Percentiles rank a stretch among this genome's conserved stretches.
These are phyloP conservation scores for Gorsachius magnificus DNA, from an alignment of 2,797 vertebrate species.

Conservation along the genomic window DNA sequence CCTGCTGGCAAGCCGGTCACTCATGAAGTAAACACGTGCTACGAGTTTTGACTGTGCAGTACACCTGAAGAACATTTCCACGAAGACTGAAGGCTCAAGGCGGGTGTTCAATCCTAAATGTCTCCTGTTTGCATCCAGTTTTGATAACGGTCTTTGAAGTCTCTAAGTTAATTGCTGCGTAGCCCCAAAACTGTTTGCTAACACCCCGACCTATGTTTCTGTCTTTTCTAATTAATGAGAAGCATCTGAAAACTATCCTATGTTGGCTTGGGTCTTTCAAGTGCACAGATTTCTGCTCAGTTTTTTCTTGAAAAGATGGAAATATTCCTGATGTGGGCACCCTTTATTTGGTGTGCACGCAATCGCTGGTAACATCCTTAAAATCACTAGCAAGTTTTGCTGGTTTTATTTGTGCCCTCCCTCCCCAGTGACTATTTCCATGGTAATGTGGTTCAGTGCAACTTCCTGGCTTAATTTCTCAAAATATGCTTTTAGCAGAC, in stretches of 20 bases:
- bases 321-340: background rate
- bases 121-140: background rate
- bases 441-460: background rate
- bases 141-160: background rate
- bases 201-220: background rate
- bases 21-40: fast-evolving
- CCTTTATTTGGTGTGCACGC: background rate
- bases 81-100: background rate
- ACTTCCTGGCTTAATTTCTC: conserved; percentile 32
- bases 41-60: background rate
- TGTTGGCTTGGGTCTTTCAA: background rate
- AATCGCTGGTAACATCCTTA: background rate
- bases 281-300: background rate
- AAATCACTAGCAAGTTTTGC: background rate
- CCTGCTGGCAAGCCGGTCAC: background rate
- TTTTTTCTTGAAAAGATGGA: background rate
- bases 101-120: background rate
- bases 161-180: background rate
- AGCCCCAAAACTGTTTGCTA: background rate
- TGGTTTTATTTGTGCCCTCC: background rate
- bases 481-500: conserved; percentile 10
- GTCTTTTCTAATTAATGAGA: background rate
- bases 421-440: conserved; percentile 4
- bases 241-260: background rate
- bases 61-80: background rate